Percentiles rank a stretch among this genome's conserved stretches.
Conservation (phyloP, 2,113 vertebrate species). For the Dicerorhinus sumatrensis region DNA sequence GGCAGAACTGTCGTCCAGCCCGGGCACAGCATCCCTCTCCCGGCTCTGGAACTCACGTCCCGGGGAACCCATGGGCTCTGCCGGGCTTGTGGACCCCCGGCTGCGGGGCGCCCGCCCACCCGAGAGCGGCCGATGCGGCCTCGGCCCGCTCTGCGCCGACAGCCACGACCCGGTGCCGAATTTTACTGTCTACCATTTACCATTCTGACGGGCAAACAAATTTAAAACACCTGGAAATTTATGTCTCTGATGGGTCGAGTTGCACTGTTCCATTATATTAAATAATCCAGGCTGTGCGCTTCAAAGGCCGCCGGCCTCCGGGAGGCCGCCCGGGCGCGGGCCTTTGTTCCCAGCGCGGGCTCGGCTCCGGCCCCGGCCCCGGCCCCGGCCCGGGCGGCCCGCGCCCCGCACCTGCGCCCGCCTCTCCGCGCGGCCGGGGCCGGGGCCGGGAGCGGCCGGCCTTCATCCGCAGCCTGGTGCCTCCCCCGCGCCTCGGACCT, state of each 20-base stretch:
- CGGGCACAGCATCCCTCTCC: background rate
- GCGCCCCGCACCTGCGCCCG: background rate
- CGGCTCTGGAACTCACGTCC: background rate
- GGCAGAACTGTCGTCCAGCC: background rate
- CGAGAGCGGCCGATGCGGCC: accelerated
- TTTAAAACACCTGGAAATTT: slow-evolving; percentile 84
- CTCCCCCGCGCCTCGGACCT: no score
- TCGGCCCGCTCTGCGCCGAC: background rate
- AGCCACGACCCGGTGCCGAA: slow-evolving; percentile 43
- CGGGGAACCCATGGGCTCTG: background rate
- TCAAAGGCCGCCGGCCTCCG: slow-evolving; percentile 74
- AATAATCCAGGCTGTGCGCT: slow-evolving; percentile 77
- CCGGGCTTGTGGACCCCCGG: accelerated
- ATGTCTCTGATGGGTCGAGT: slow-evolving; percentile 82
- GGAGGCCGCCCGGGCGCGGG: background rate
- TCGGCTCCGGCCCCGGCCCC: no score
- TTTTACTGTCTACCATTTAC: slow-evolving; percentile 81
- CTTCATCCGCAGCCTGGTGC: background rate
- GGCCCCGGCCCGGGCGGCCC: background rate
- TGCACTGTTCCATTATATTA: slow-evolving; percentile 81
- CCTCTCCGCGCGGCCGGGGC: background rate
- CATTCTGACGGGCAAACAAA: slow-evolving; percentile 81
- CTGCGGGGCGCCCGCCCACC: background rate
- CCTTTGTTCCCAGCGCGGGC: slow-evolving; percentile 2
- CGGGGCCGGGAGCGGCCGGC: background rate